Base-by-base conservation (phyloP, 2,113 vertebrate genomes). In the Hoplias malabaricus region DNA sequence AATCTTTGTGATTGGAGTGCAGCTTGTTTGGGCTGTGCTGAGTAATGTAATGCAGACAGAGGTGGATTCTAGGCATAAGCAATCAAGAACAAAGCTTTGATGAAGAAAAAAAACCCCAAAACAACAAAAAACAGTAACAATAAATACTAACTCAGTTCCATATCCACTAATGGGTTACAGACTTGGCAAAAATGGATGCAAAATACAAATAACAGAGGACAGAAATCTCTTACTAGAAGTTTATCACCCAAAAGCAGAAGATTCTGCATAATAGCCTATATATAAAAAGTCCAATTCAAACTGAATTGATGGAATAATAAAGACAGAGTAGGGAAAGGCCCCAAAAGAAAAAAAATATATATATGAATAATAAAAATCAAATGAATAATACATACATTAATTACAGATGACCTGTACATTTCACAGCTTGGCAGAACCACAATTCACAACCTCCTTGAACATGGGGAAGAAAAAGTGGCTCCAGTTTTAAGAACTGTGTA, bases 231-330 rank as follows among this genome's bases (percentile, higher is more conserved):
- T 92, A 93, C 89, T 87, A 89, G 90, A 93, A 93, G 87, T 90
- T 88, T 90, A 89, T 91, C 86, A 91, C 34, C 87, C 89, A 90
- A 90, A 53, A 89, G 92, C 93, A 95, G 92, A 95, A 90, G 90
- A 93, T 80, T 94, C 93, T 94, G 92, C 92, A 84, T 87, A 92
- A 92, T 90, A 86, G 85, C 90, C 89, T 40, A 66, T 93, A 66
- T 93, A 93, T 88, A 95, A 94, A 96, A 90, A 93, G 75, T 90
- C 89, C 94, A 95, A 93, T 94, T 95, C 93, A 90, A 93, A 94
- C 88, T 71, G 91, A 96, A 95, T 93, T 91, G 92, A 95, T 93
- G 90, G 89, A 92, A 89, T 84, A 88, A 87, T 87, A 88, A 84
- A 91, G 88, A 91, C 88, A 62, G 36, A 67, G 14, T 93, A 90